These are phyloP conservation scores for Calycopis cecrops DNA, from an alignment of 1,140 invertebrate species.

Conservation along the genomic window DNA sequence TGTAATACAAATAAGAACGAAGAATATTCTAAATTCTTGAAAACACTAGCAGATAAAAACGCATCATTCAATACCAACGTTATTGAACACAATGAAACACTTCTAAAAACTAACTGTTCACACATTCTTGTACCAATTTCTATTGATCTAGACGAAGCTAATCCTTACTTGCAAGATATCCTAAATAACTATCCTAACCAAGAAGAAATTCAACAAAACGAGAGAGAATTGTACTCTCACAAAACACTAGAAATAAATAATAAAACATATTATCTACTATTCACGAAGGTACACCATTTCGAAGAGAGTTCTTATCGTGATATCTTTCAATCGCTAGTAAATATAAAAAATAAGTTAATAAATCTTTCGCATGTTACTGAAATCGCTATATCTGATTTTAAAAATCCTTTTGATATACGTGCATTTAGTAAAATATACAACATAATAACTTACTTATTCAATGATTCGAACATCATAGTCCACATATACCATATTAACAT, in stretches of 20 bases:
- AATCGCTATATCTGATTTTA: conserved; percentile 22
- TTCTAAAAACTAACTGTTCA: conserved; percentile 17
- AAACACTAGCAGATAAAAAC: conserved; percentile 17
- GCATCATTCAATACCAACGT: conserved; percentile 17
- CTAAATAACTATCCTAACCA: conserved; percentile 3
- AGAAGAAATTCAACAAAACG: conserved; percentile 14
- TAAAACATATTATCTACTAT: background rate
- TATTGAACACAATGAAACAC: conserved; percentile 24
- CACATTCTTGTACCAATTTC: conserved; percentile 27
- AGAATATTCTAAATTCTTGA: conserved; percentile 22
- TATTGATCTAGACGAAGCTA: conserved; percentile 32
- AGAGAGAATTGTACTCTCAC: conserved; percentile 20
- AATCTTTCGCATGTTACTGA: background rate
- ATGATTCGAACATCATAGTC: conserved; percentile 14
- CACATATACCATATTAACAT: conserved; percentile 20
- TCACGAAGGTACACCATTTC: background rate
- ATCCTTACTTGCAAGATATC: conserved; percentile 24
- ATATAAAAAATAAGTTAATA: background rate
- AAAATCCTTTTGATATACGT: conserved; percentile 24
- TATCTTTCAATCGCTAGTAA: conserved; percentile 1
- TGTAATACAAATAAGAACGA: conserved; percentile 3
- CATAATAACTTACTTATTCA: conserved; percentile 24
- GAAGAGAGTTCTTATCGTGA: conserved; percentile 1
- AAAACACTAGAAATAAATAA: background rate
- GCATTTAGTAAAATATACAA: conserved; percentile 25